A percentile compares a stretch with the other conserved stretches of the same genome.
These are phyloP conservation scores for Pygocentrus nattereri DNA, from an alignment of 2,797 vertebrate genomes.

Conservation along the genomic window DNA sequence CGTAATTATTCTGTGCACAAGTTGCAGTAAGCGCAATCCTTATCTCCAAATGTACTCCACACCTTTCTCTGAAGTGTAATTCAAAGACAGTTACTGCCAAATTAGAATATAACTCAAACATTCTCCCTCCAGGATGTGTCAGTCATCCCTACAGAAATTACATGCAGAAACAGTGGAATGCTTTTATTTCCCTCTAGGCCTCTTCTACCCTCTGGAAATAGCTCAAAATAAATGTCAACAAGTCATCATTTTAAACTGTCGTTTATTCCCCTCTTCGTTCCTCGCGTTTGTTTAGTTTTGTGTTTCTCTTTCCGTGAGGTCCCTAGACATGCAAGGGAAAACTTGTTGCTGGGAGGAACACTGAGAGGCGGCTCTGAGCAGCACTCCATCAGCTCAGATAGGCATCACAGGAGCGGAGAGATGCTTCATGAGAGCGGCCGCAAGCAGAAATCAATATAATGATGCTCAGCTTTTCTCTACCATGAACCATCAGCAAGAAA, in stretches of 20 bases:
- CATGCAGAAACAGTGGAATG: conserved; percentile 1
- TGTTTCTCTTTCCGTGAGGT: conserved; percentile 19
- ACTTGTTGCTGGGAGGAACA: conserved; percentile 46
- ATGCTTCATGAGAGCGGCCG: conserved; percentile 58
- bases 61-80: conserved; percentile 11
- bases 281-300: conserved; percentile 16
- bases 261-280: conserved; percentile 29
- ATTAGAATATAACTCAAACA: conserved; percentile 3
- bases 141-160: conserved; percentile 14
- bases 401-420: conserved; percentile 47
- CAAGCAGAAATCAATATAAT: conserved; percentile 71
- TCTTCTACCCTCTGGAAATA: conserved; percentile 22
- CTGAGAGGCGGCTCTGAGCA: conserved; percentile 46
- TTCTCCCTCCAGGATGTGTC: conserved; percentile 23
- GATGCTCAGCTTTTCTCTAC: conserved; percentile 75
- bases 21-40: background rate
- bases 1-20: background rate
- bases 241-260: conserved; percentile 45
- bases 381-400: conserved; percentile 47
- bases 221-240: conserved; percentile 15
- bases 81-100: background rate
- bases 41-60: conserved; percentile 2
- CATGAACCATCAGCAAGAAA: conserved; percentile 76
- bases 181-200: background rate
- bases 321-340: conserved; percentile 32